A percentile compares a stretch with the other conserved stretches of the same genome.
Evolutionary conservation across 1,140 invertebrate genomes (phyloP).

Genomic region (Drosophila kepulauana): DNA sequence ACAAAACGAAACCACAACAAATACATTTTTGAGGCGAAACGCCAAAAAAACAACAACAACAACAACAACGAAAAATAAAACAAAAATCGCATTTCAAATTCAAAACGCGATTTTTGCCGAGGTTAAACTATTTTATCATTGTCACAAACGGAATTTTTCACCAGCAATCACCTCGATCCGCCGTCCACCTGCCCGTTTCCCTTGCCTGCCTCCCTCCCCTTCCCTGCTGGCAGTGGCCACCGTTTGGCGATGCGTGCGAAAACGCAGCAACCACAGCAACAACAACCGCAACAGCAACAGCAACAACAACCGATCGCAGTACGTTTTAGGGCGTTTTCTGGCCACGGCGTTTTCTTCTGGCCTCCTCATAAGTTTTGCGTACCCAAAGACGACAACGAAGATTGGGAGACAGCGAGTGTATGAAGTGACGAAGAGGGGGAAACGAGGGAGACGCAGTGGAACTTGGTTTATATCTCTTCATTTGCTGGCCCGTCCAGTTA

Average conservation of each 20-base stretch:
- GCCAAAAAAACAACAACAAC: constrained; percentile 49
- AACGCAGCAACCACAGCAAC: constrained; percentile 67
- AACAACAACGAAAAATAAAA: constrained; percentile 14
- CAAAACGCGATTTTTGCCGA: constrained; percentile 81
- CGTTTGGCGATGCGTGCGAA: constrained; percentile 74
- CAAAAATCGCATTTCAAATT: constrained; percentile 77
- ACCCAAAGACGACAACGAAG: constrained; percentile 36
- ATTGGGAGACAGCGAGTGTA: not conserved
- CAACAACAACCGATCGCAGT: constrained; percentile 45
- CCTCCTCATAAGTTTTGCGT: constrained; percentile 69
- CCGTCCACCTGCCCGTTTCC: constrained; percentile 45
- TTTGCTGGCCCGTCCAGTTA: constrained; percentile 74
- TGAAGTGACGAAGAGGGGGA: not conserved
- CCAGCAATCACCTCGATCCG: constrained; percentile 65
- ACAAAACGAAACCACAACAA: constrained; percentile 37
- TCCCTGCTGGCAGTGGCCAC: constrained; percentile 37
- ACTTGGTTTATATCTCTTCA: constrained; percentile 82
- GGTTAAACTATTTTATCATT: constrained; percentile 84
- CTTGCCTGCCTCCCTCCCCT: constrained; percentile 20
- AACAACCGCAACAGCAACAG: constrained; percentile 19
- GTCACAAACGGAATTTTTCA: constrained; percentile 83
- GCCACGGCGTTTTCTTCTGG: constrained; percentile 70
- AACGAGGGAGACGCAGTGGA: constrained; percentile 22
- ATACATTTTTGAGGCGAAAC: constrained; percentile 74
- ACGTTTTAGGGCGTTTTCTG: constrained; percentile 82